Evolutionary conservation across 2,113 vertebrate genomes (phyloP), one percentile per base, ranked within the genome.

Genomic region (Podiceps cristatus): DNA sequence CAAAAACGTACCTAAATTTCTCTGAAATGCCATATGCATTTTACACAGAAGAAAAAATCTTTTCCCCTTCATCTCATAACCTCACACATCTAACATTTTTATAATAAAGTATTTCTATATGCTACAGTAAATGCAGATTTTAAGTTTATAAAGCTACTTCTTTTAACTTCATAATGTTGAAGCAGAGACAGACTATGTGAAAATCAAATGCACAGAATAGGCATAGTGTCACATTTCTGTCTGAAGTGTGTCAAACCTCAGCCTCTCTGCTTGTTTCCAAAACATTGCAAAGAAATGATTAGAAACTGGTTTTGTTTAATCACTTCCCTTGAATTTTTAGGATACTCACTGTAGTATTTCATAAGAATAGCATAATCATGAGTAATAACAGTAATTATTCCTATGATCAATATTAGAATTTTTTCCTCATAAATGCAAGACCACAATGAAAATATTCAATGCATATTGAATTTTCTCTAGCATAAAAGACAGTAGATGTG

Each of bases 161-260:
- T 79, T 96, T 93, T 75, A 81, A 62, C 76, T 94, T 68, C 68
- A 18, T 55, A 60, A 53, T 49, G 66, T 79, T 85, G 81, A 92
- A 94, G 79, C 52, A 84, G 63, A 97, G 74, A 59, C 79, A 93
- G 59, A 85, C 79, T 71, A 71, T 47, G 59, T 94, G 93, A 72
- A 81, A 92, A 92, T 91, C 8, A 87, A 76, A 89, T 73, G 60
- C 52, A 62, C 31, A 23, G 68, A 71, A 11, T 74, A 53, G 72
- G 56, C 78, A 83, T 29, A 23, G 40, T 91, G 86, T 91, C 88
- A 86, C 71, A 12, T 80, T 91, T 75, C 62, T 76, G 49, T 89
- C 69, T 84, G 68, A 91, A 86, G 63, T 93, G 88, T 92, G 80
- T 94, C 93, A 95, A 60, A 55, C 88, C 80, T 80, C 77, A 88